These are phyloP conservation scores for Ovis canadensis DNA, from an alignment of 2,113 vertebrate species.

Conservation along the genomic window DNA sequence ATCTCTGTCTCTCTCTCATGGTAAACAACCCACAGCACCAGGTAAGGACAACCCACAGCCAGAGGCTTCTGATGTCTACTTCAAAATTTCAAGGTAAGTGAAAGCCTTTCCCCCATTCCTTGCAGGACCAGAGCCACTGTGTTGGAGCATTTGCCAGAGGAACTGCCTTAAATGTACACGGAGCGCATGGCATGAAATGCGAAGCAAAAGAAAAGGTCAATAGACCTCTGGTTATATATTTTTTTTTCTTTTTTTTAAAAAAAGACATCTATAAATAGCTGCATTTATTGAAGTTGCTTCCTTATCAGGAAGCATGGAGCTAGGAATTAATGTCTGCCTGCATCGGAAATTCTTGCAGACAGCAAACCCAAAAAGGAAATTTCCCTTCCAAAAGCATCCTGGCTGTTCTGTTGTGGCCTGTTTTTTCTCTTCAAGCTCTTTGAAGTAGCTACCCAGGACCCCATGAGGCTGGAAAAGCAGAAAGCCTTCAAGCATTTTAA, in stretches of 20 bases:
- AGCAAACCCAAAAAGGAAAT: constrained; percentile 86
- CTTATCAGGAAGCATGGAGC: constrained; percentile 84
- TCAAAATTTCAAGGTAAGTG: not conserved
- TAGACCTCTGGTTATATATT: constrained; percentile 67
- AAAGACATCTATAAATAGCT: constrained; percentile 82
- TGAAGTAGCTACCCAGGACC: constrained; percentile 38
- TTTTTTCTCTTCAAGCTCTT: constrained; percentile 9
- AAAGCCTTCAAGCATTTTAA: constrained; percentile 57
- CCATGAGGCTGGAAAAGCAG: not conserved
- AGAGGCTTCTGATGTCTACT: not conserved
- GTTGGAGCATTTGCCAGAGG: not conserved
- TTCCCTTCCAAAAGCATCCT: constrained; percentile 79
- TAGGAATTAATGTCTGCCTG: constrained; percentile 82
- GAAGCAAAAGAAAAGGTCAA: constrained; percentile 72
- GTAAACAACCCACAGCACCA: not conserved
- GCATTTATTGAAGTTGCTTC: constrained; percentile 81
- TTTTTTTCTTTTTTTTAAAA: not conserved
- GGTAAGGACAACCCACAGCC: not conserved
- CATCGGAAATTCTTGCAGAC: constrained; percentile 85
- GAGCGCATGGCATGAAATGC: not conserved
- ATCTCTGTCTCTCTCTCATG: not conserved
- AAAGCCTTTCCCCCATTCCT: not conserved
- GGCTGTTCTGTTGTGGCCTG: constrained; percentile 50
- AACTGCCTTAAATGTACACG: constrained; percentile 56
- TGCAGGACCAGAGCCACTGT: not conserved